A percentile compares a stretch with the other conserved stretches of the same genome.
phyloP scores from a whole-genome alignment of 2,888 invertebrate species.

The Autographa gamma region DNA sequence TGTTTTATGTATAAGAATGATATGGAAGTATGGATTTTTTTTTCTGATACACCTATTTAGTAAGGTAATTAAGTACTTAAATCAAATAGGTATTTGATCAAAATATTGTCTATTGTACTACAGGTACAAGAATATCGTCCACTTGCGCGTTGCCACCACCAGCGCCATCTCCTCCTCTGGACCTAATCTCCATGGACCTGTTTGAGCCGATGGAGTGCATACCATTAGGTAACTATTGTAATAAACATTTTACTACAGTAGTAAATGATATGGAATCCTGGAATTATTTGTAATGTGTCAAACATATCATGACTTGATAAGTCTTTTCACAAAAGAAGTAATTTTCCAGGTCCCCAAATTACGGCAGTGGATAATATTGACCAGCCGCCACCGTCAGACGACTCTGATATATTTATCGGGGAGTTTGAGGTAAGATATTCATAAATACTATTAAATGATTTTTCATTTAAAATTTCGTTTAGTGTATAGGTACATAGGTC shows the following conservation, averaged over 20 bases:
- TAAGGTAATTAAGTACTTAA: no score
- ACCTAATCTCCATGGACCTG: slow-evolving; percentile 80
- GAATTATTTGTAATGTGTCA: not conserved
- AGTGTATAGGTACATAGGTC: no score
- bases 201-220: slow-evolving; percentile 85
- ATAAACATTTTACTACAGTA: no score
- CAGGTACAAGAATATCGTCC: slow-evolving; percentile 66
- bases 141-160: slow-evolving; percentile 73
- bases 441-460: no score
- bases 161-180: slow-evolving; percentile 79
- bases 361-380: slow-evolving; percentile 79
- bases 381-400: slow-evolving; percentile 77
- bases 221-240: slow-evolving; percentile 73
- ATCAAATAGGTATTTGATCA: no score
- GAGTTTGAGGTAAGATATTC: slow-evolving; percentile 75
- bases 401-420: slow-evolving; percentile 82
- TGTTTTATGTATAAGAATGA: no score
- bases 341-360: slow-evolving; percentile 80
- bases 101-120: not conserved
- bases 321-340: not conserved
- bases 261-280: not conserved
- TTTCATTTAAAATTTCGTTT: no score
- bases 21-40: no score
- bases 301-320: not conserved
- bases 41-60: no score